A percentile compares a stretch with the other conserved stretches of the same genome.
These are phyloP conservation scores for Cyprinodon brontotheroides DNA, from an alignment of 2,113 vertebrate species.

Conservation along the genomic window DNA sequence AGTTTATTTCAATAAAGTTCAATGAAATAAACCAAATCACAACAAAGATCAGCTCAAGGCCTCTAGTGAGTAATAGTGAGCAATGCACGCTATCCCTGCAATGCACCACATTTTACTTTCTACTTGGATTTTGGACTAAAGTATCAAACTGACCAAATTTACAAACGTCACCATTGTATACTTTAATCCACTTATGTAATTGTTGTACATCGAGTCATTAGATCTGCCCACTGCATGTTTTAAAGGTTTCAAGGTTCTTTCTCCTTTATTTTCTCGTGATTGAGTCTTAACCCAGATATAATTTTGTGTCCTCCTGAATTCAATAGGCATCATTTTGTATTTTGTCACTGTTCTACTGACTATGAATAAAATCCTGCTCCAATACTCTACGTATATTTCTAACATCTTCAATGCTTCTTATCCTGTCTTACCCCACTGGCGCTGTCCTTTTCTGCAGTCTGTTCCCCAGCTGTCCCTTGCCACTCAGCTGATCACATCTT, in stretches of 20 bases:
- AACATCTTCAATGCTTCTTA: slow-evolving; percentile 48
- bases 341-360: neutral
- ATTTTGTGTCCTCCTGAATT: neutral
- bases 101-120: no score
- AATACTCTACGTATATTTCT: slow-evolving; percentile 48
- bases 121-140: no score
- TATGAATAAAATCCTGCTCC: slow-evolving; percentile 8
- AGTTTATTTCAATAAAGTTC: no score
- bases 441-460: slow-evolving; percentile 30
- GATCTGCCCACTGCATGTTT: neutral
- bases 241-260: neutral
- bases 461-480: slow-evolving; percentile 26
- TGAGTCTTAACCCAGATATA: slow-evolving; percentile 12
- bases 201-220: neutral
- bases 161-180: no score
- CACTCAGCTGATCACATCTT: slow-evolving; percentile 42
- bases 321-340: neutral
- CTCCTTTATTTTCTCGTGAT: neutral
- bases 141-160: neutral
- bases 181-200: no score
- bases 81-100: no score
- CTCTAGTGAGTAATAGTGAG: no score
- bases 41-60: no score
- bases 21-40: no score
- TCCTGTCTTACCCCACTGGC: slow-evolving; percentile 52